phyloP scores from a whole-genome alignment of 2,113 vertebrate species.

The Psephotus haematonotus region DNA sequence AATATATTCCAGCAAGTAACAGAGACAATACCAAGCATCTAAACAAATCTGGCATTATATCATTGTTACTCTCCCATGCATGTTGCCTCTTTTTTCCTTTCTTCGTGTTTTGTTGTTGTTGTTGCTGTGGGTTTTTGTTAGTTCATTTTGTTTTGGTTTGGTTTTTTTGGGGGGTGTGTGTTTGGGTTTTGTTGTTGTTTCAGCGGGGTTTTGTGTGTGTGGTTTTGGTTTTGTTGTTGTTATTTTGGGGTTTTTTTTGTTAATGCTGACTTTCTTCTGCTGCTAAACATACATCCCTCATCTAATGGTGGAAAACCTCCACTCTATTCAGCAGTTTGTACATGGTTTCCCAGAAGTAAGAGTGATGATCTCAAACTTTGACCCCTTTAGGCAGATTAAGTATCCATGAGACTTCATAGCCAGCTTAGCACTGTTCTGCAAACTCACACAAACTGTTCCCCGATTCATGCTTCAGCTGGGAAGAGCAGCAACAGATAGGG shows the following conservation, averaged over 20 bases:
- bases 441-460: neutral
- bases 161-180: too few species aligned
- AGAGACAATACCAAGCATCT: neutral
- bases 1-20: neutral
- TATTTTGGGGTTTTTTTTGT: accelerated
- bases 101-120: neutral
- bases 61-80: accelerated
- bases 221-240: neutral
- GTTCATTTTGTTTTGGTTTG: neutral
- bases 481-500: neutral
- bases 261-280: neutral
- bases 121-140: neutral
- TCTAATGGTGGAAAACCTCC: neutral
- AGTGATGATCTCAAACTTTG: neutral
- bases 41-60: neutral
- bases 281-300: neutral
- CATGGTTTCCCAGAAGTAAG: neutral
- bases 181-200: neutral
- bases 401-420: neutral
- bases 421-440: neutral
- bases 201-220: neutral
- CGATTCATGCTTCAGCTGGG: neutral
- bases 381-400: neutral
- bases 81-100: neutral
- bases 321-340: neutral